phyloP scores from a whole-genome alignment of 2,797 vertebrate species.

The Lagorchestes hirsutus region DNA sequence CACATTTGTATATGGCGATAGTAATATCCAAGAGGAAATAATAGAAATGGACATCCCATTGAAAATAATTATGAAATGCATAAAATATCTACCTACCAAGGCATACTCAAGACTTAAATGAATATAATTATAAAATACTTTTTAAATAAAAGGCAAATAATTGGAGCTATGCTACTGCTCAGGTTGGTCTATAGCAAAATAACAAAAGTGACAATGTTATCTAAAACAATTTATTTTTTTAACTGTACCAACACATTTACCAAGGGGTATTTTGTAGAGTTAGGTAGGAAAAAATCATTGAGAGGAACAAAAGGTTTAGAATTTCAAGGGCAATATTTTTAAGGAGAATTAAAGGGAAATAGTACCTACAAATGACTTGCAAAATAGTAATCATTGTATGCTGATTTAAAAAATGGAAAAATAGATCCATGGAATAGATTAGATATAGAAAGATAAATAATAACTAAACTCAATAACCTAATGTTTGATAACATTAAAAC shows the following conservation, averaged over 20 bases:
- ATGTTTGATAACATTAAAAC: not conserved
- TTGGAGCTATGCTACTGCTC: not conserved
- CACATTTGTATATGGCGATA: not conserved
- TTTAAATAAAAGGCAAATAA: not conserved
- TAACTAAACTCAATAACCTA: not conserved
- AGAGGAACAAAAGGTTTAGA: not conserved
- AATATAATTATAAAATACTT: not conserved
- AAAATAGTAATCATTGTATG: not conserved
- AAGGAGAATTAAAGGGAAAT: not conserved
- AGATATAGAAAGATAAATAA: not conserved
- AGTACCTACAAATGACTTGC: not conserved
- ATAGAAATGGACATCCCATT: no score
- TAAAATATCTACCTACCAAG: not conserved
- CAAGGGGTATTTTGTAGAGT: not conserved
- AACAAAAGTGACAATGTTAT: not conserved
- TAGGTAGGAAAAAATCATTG: not conserved
- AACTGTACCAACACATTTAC: not conserved
- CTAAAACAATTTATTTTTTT: not conserved
- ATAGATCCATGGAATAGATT: not conserved
- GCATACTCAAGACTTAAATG: no score
- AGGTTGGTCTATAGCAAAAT: not conserved
- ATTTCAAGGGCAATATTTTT: not conserved
- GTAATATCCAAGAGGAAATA: not conserved
- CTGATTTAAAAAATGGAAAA: not conserved
- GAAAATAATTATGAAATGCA: not conserved